Base-by-base conservation (phyloP, 2,888 invertebrate genomes). In the Diarsia mendica region DNA sequence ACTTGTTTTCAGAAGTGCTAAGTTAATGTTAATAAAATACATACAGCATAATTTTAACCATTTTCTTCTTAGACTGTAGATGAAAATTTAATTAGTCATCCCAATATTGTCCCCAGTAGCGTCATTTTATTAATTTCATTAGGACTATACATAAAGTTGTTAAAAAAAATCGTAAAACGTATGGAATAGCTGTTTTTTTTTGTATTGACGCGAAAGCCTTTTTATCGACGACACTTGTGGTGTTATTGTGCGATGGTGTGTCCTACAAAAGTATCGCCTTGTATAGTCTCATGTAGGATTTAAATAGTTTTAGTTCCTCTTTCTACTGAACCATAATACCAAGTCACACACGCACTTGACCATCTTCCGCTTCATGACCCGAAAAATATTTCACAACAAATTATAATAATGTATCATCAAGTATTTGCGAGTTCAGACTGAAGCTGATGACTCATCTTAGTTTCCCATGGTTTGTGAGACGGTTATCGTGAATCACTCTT, bases 401-500 rank as follows among this genome's bases (percentile, higher is more conserved):
- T 79, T 65, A 73, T 18, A 67, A 63, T 64, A 69, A 78, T 70
- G 75, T 68, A 39, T 81, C 79, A 84, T 76, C 71, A 70, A 76
- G 69, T 79, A 69, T 79, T 76, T 69, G 67, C 72, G 53, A 58
- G 72, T 72, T 72, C 77, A 61, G 58, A 53, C 65, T 75, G 61
- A 80, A 71, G 23, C 18, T n/a, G 44, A 28, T 82, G 82, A 83
- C 23, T 82, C 79, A 83, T 46, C 55, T n/a, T 10, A 4, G 67
- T 63, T 83, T 84, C 84, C 84, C 83, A 83, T 76, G 60, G 23
- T 39, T 49, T 72, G 77, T 80, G 77, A 80, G 76, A 68, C 60
- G 39, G 18, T 60, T 9, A 63, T 44, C 66, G 66, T 83, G 82
- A 83, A 83, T 83, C 82, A 82, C 64, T 68, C 48, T 78, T 78